Conservation (phyloP, 2,888 invertebrate genomes). For the Chrysopilus asiliformis region DNA sequence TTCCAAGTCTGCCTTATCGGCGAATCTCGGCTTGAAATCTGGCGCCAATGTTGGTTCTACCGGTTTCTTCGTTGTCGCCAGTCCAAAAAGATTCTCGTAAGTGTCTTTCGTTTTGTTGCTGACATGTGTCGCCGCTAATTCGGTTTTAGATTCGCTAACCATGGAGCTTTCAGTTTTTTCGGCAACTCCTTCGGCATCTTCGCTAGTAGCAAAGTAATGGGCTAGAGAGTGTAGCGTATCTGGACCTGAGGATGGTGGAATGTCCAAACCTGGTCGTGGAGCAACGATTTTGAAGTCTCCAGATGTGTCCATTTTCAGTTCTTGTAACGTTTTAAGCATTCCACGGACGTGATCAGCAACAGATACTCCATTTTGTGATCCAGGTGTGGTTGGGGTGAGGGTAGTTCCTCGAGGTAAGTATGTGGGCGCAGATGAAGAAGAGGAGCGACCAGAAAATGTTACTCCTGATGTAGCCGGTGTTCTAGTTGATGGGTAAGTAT, state of each 20-base stretch:
- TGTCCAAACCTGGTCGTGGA: slow-evolving; percentile 50
- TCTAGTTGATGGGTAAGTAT: not conserved
- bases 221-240: slow-evolving; percentile 66
- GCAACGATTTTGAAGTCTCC: too few species aligned
- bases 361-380: slow-evolving; percentile 13
- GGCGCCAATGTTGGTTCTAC: slow-evolving; percentile 39
- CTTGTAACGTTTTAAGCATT: slow-evolving; percentile 52
- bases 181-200: slow-evolving; percentile 32
- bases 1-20: slow-evolving; percentile 38
- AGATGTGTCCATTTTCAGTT: slow-evolving; percentile 42
- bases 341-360: slow-evolving; percentile 55
- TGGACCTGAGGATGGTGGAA: slow-evolving; percentile 61
- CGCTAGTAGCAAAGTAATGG: slow-evolving; percentile 61
- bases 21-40: slow-evolving; percentile 4
- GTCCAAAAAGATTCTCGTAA: slow-evolving; percentile 29
- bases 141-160: slow-evolving; percentile 20
- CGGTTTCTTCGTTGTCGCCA: slow-evolving; percentile 18
- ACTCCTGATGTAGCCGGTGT: not conserved
- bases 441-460: not conserved
- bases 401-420: slow-evolving; percentile 3
- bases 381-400: slow-evolving; percentile 13
- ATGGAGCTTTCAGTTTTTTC: slow-evolving; percentile 23
- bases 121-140: slow-evolving; percentile 24
- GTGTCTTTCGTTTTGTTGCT: slow-evolving; percentile 39
- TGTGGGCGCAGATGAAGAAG: slow-evolving; percentile 1